Conservation (phyloP, 2,888 invertebrate species). For the Chrysina gloriosa region DNA sequence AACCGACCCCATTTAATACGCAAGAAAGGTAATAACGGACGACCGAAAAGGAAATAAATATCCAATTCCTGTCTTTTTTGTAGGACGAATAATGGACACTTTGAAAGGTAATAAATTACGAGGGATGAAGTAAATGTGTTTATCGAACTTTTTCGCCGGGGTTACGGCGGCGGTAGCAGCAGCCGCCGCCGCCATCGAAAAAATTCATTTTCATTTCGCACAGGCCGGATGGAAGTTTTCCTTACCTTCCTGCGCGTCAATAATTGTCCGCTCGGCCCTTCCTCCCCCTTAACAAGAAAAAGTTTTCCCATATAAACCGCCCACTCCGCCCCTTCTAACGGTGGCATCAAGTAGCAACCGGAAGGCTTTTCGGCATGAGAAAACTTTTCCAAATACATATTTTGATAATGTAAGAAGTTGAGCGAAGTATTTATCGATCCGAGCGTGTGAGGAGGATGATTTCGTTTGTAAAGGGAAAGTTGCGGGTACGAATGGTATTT, state of each 20-base stretch:
- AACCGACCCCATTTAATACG: too few species aligned
- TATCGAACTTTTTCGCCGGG: constrained; percentile 15
- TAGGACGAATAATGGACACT: constrained; percentile 3
- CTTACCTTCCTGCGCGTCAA: background rate
- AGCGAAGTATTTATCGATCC: background rate
- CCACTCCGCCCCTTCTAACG: too few species aligned
- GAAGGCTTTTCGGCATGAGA: background rate
- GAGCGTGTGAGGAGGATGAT: too few species aligned
- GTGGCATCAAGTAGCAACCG: background rate
- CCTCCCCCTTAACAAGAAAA: constrained; percentile 11
- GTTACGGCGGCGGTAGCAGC: too few species aligned
- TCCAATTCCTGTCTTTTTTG: background rate
- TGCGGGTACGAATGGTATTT: too few species aligned
- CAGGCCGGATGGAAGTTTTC: background rate
- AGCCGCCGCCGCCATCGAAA: background rate
- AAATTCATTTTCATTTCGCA: constrained; percentile 26
- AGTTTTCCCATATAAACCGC: constrained; percentile 24
- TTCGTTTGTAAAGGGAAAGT: too few species aligned
- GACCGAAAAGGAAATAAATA: too few species aligned
- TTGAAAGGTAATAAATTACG: constrained; percentile 19
- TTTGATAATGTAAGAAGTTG: constrained; percentile 3
- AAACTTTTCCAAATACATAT: constrained; percentile 15
- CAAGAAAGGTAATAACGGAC: too few species aligned
- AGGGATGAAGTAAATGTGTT: constrained; percentile 18
- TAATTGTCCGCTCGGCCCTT: constrained; percentile 13